A percentile compares a stretch with the other conserved stretches of the same genome.
Evolutionary conservation across 2,888 invertebrate species (phyloP).

Genomic region (Callimorpha dominula): DNA sequence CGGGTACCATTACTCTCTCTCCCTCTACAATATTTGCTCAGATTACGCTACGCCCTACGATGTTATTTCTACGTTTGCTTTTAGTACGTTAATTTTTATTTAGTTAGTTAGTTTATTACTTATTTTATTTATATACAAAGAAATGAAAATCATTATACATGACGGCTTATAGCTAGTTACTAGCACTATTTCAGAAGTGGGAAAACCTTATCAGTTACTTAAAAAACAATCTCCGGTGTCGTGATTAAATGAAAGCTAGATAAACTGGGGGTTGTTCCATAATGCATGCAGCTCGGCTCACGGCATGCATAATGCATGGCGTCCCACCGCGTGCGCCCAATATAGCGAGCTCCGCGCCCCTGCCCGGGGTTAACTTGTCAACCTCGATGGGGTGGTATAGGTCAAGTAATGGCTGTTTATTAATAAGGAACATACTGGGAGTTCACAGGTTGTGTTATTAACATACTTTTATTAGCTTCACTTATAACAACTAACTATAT

Average conservation of each 20-base stretch:
- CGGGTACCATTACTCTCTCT: too few species aligned
- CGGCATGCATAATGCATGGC: conserved; percentile 73
- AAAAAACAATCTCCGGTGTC: conserved; percentile 19
- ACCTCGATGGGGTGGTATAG: conserved; percentile 12
- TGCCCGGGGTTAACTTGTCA: conserved; percentile 21
- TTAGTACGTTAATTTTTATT: too few species aligned
- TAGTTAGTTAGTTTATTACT: too few species aligned
- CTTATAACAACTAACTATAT: neutral
- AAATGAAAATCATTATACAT: too few species aligned
- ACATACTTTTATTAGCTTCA: too few species aligned
- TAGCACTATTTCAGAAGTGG: neutral
- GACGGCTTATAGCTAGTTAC: neutral
- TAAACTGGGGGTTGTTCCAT: conserved; percentile 44
- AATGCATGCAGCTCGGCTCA: conserved; percentile 41
- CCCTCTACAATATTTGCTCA: too few species aligned
- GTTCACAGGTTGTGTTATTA: neutral
- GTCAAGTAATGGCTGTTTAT: conserved; percentile 14
- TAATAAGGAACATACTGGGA: neutral
- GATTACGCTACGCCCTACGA: too few species aligned
- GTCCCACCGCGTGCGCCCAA: conserved; percentile 57
- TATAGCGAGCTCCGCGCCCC: conserved; percentile 44
- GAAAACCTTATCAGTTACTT: conserved; percentile 11
- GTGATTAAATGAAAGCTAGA: conserved; percentile 33
- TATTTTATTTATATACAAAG: too few species aligned
- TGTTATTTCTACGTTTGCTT: too few species aligned